Percentiles rank a stretch among this genome's conserved stretches.
Conservation (phyloP, 2,888 invertebrate genomes). For the Isoperla grammatica region DNA sequence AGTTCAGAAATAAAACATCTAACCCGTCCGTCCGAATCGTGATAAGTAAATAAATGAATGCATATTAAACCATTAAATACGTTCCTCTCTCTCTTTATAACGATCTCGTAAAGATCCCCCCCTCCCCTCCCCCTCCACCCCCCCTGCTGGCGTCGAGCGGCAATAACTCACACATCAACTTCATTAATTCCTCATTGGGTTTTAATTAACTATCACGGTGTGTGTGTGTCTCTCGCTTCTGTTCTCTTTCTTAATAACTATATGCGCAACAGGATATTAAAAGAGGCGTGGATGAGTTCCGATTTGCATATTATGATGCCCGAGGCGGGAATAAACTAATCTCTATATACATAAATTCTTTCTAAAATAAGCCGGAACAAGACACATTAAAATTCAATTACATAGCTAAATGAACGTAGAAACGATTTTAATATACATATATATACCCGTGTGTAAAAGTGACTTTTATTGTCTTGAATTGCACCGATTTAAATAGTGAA, state of each 20-base stretch:
- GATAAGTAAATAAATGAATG: conserved; percentile 10
- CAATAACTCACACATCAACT: conserved; percentile 25
- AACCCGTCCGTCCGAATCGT: too few relatives aligned
- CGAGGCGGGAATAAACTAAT: not conserved
- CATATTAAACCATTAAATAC: conserved; percentile 23
- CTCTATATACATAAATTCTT: too few relatives aligned
- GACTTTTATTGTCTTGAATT: too few relatives aligned
- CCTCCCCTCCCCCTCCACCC: too few relatives aligned
- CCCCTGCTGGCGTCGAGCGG: conserved; percentile 7
- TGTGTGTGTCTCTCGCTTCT: too few relatives aligned
- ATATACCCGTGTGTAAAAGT: too few relatives aligned
- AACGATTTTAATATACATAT: too few relatives aligned
- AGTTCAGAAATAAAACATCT: too few relatives aligned
- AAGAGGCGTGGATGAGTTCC: conserved; percentile 16
- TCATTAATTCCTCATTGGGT: conserved; percentile 31
- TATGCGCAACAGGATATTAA: conserved; percentile 29
- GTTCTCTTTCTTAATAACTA: conserved; percentile 22
- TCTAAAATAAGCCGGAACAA: too few relatives aligned
- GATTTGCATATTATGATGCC: conserved; percentile 21
- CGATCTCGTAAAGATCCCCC: conserved; percentile 18
- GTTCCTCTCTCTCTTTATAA: conserved; percentile 18
- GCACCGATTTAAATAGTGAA: too few relatives aligned
- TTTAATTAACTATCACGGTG: conserved; percentile 30
- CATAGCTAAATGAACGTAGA: too few relatives aligned
- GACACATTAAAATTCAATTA: too few relatives aligned